Conservation (phyloP, 1,140 invertebrate genomes). For the Sogatella furcifera region DNA sequence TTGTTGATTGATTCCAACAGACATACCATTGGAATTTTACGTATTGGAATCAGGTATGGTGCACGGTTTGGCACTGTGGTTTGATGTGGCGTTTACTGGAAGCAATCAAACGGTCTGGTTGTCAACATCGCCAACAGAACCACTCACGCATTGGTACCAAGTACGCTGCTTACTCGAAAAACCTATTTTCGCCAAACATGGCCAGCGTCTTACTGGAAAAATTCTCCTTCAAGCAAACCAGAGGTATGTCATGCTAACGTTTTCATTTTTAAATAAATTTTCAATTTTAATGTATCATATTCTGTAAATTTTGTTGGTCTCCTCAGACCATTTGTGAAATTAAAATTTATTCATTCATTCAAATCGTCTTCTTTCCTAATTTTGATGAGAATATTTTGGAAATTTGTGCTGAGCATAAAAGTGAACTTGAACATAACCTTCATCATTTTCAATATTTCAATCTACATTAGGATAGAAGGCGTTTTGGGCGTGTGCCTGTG, state of each 20-base stretch:
- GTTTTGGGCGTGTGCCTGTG: too few species aligned
- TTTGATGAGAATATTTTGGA: too few species aligned
- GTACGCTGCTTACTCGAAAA: slow-evolving; percentile 90
- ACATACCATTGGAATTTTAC: slow-evolving; percentile 91
- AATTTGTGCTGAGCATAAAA: too few species aligned
- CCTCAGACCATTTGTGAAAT: too few species aligned
- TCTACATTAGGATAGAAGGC: too few species aligned
- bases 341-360: too few species aligned
- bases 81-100: slow-evolving; percentile 97
- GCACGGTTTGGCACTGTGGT: slow-evolving; percentile 98
- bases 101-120: slow-evolving; percentile 86
- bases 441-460: too few species aligned
- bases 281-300: too few species aligned
- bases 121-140: slow-evolving; percentile 96
- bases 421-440: too few species aligned
- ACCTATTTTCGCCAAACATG: slow-evolving; percentile 90
- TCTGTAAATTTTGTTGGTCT: too few species aligned
- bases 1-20: slow-evolving; percentile 31
- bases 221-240: slow-evolving; percentile 88
- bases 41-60: slow-evolving; percentile 87
- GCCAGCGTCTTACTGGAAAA: slow-evolving; percentile 79
- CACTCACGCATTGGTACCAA: slow-evolving; percentile 99
- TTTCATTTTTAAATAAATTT: too few species aligned
- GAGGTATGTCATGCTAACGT: slow-evolving; percentile 40
- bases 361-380: too few species aligned